These are phyloP conservation scores for Zaprionus kolodkinae DNA, from an alignment of 1,140 invertebrate species.

Conservation along the genomic window DNA sequence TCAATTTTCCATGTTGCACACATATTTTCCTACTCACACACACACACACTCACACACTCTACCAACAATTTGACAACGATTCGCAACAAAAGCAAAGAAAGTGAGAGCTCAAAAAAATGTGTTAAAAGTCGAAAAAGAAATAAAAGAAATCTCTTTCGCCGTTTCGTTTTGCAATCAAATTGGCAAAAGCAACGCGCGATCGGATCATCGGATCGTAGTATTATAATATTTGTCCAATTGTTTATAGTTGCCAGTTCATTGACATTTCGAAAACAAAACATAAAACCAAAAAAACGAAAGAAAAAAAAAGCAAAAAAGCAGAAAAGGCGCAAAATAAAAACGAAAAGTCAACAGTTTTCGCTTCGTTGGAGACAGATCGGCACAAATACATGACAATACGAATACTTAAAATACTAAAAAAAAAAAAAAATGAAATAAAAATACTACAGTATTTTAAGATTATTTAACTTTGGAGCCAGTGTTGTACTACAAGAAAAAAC, in stretches of 20 bases:
- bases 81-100: constrained; percentile 2
- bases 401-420: background rate
- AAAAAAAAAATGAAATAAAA: background rate
- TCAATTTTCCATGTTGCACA: constrained; percentile 36
- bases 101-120: constrained; percentile 1
- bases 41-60: background rate
- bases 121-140: background rate
- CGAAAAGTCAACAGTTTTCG: constrained; percentile 7
- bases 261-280: constrained; percentile 6
- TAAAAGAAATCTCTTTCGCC: constrained; percentile 16
- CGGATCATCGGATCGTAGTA: constrained; percentile 6
- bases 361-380: constrained; percentile 1
- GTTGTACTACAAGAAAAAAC: no score
- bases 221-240: constrained; percentile 9
- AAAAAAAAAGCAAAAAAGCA: background rate
- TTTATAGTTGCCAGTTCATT: constrained; percentile 1
- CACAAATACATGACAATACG: background rate
- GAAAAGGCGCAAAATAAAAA: background rate
- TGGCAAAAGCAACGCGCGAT: constrained; percentile 2
- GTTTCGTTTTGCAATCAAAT: constrained; percentile 10
- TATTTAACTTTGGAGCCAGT: background rate
- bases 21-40: background rate
- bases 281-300: background rate
- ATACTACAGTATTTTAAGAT: background rate
- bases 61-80: constrained; percentile 9